A percentile compares a stretch with the other conserved stretches of the same genome.
phyloP scores from a whole-genome alignment of 2,797 vertebrate genomes.

The Pipistrellus pygmaeus region DNA sequence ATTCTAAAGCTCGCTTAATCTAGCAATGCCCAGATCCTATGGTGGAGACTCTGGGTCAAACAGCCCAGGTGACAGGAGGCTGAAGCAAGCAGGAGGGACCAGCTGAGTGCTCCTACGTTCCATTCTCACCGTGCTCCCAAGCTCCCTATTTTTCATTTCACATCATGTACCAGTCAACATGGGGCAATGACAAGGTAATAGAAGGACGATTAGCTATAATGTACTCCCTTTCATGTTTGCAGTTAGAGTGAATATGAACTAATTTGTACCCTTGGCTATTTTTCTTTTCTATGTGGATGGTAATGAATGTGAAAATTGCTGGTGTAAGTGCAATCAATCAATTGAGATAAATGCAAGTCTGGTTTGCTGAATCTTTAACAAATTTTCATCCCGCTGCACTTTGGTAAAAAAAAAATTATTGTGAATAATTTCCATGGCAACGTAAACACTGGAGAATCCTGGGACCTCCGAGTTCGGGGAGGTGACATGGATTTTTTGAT shows the following conservation, averaged over 20 bases:
- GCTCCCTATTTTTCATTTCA: slow-evolving; percentile 67
- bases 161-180: slow-evolving; percentile 71
- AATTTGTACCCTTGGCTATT: slow-evolving; percentile 80
- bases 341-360: slow-evolving; percentile 76
- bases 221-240: slow-evolving; percentile 80
- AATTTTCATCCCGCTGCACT: slow-evolving; percentile 66
- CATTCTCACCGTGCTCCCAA: not conserved
- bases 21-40: not conserved
- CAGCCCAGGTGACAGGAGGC: not conserved
- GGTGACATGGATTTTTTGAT: slow-evolving; percentile 70
- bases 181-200: slow-evolving; percentile 81
- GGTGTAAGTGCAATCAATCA: slow-evolving; percentile 77
- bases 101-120: not conserved
- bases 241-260: slow-evolving; percentile 80
- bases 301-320: slow-evolving; percentile 82
- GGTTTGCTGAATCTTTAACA: slow-evolving; percentile 78
- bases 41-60: not conserved
- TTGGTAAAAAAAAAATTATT: slow-evolving; percentile 67
- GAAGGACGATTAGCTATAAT: slow-evolving; percentile 82
- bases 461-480: not conserved
- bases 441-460: slow-evolving; percentile 48
- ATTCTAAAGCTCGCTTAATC: not conserved
- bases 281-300: slow-evolving; percentile 77
- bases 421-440: slow-evolving; percentile 63
- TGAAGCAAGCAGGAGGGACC: slow-evolving; percentile 16